A percentile compares a stretch with the other conserved stretches of the same genome.
Conservation (phyloP, 1,140 invertebrate genomes). For the Halictus rubicundus region DNA sequence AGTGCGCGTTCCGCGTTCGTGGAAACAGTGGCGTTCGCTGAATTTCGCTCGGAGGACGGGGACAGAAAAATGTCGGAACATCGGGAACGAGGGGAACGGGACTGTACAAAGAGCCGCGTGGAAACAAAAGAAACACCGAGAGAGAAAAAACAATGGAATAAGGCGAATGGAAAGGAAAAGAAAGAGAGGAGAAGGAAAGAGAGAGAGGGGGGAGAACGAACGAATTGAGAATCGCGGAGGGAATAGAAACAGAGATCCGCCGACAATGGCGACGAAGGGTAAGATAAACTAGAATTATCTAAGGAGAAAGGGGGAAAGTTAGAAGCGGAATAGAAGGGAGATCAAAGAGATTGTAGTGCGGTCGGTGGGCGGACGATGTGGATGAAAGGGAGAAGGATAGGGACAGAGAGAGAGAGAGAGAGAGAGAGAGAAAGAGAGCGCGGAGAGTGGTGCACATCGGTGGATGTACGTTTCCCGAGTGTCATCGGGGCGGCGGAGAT, state of each 20-base stretch:
- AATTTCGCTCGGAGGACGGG: neutral
- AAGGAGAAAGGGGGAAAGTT: neutral
- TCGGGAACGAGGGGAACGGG: neutral
- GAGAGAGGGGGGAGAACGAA: neutral
- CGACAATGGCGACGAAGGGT: neutral
- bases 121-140: too few relatives aligned
- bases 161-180: neutral
- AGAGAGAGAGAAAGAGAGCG: neutral
- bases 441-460: neutral
- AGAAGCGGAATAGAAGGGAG: neutral
- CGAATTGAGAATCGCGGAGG: neutral
- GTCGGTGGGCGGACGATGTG: neutral
- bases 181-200: neutral
- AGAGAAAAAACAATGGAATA: neutral
- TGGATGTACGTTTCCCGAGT: conserved; percentile 57
- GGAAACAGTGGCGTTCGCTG: conserved; percentile 6
- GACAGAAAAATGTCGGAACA: too few relatives aligned
- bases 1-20: neutral
- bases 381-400: too few relatives aligned
- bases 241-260: neutral
- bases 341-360: neutral
- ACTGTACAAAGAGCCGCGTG: too few relatives aligned
- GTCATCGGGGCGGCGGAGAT: conserved; percentile 63
- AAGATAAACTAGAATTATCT: conserved; percentile 4
- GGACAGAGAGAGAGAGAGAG: neutral